Conservation (phyloP, 2,113 vertebrate genomes). For the Bucco capensis region DNA sequence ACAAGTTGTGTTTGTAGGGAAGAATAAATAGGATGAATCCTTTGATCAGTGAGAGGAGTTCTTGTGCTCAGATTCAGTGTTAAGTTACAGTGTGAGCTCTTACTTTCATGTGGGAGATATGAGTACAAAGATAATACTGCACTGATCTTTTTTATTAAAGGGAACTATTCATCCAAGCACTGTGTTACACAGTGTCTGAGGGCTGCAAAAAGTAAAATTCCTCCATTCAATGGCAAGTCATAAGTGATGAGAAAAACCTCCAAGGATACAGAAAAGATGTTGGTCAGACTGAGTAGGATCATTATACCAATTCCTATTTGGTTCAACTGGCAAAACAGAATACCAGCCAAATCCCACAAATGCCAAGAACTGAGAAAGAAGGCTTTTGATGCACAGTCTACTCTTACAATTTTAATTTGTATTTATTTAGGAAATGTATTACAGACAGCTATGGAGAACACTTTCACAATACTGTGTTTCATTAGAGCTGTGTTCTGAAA, state of each 20-base stretch:
- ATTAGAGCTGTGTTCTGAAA: slow-evolving; percentile 43
- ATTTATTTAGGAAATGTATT: slow-evolving; percentile 57
- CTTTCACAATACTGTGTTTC: slow-evolving; percentile 60
- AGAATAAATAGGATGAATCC: neutral
- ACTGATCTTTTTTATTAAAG: slow-evolving; percentile 33
- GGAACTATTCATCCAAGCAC: slow-evolving; percentile 14
- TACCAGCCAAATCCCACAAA: slow-evolving; percentile 24
- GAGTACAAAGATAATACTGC: neutral
- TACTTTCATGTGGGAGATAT: slow-evolving; percentile 31
- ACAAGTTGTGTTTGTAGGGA: neutral
- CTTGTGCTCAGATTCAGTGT: neutral
- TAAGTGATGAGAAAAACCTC: slow-evolving; percentile 32
- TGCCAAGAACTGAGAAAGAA: slow-evolving; percentile 52
- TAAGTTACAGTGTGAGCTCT: neutral
- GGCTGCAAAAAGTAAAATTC: slow-evolving; percentile 12
- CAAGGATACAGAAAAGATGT: slow-evolving; percentile 43
- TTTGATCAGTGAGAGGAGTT: neutral
- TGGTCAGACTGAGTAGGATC: slow-evolving; percentile 32
- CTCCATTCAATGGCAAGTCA: slow-evolving; percentile 12
- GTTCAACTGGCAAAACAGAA: slow-evolving; percentile 53
- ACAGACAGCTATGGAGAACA: slow-evolving; percentile 27
- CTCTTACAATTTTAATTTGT: slow-evolving; percentile 56
- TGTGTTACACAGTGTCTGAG: neutral
- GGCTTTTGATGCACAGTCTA: slow-evolving; percentile 48
- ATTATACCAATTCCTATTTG: slow-evolving; percentile 37